Base-by-base conservation (phyloP, 2,797 vertebrate species). In the Eulemur mongoz region DNA sequence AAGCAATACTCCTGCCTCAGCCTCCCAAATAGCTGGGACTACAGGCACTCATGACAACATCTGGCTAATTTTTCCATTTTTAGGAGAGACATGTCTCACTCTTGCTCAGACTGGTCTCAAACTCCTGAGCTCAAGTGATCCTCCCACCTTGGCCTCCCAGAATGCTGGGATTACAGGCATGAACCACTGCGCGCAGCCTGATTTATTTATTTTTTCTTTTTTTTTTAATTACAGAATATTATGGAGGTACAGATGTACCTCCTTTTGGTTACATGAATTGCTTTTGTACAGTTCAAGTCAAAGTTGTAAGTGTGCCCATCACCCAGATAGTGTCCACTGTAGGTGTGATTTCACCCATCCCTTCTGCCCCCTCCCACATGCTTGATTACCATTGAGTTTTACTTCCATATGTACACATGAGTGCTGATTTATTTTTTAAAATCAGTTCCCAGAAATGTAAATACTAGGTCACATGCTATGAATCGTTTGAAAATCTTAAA, bases 401-500 rank as follows among this genome's bases (percentile, higher is more conserved):
- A 59, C 57, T 59, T 59, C 57, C 23, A 59, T 59, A 59, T 59
- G 57, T 59, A 10, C 57, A 59, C 2, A 11, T 59, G 57, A 59
- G 23, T 25, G 57, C 23, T 25, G 57, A 59, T 27, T 59, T 59
- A 59, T 12, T 52, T 86, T 57, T 91, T 79, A 83, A 83, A 20
- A 48, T 79, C 27, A 84, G 27, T 9, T 95, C 65, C 57, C 38
- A 93, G 27, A 83, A 93, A 82, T 92, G 17, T 61, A 93, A 89
- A 89, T 76, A 73, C 22, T 72, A 50, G 38, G 43, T 69, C 32
- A 82, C 57, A 38, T 13, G 35, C 20, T 57, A 57, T 20, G 18
- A 84, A 69, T 14, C 70, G 22, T 78, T 79, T 89, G 35, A 89
- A 89, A 95, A 61, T 89, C 38, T 89, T 61, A 86, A 95, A 90